Evolutionary conservation across 2,113 vertebrate genomes (phyloP), one percentile per base, ranked within the genome.

Genomic region (Pholis gunnellus): DNA sequence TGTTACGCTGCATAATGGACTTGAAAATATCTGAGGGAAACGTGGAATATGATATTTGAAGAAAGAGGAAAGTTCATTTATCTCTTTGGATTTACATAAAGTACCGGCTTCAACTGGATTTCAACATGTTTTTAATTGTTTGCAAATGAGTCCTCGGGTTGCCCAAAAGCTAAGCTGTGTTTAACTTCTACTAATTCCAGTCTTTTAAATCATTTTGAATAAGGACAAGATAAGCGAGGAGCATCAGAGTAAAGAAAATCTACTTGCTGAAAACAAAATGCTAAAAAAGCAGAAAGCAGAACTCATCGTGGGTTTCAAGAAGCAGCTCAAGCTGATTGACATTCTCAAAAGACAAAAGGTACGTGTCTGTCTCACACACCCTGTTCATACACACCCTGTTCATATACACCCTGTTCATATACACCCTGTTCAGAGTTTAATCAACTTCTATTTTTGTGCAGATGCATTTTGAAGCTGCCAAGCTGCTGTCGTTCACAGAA

Each of bases 381-480:
- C 6, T 18, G 9, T 52, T 54, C n/a, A 27, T 3, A 38, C 9
- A 4, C 11, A 8, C 5, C 18, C 15, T 36, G 15, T 31, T 56
- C 6, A 22, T 2, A 67, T 5, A 18, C n/a, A 52, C 11, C 11
- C 4, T 15, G 6, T 50, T 40, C 13, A 36, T 6, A 6, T 6
- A 6, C 10, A 10, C 8, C 27, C 14, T 38, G 20, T 36, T 48
- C 6, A n/a, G 1, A 68, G 34, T 50, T 56, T 9, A 9, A 64
- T 72, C 9, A 6, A 17, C 5, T 46, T 0, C 0, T 76, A 56
- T 44, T 44, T 81, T 46, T 84, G 75, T 79, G 78, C 72, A 99
- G 98, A 98, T 99, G 97, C 98, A 99, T 86, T 96, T 97, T 71
- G 98, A 99, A 96, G 97, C 98, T 86, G 96, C 97, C 44, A 98